Evolutionary conservation across 2,797 vertebrate genomes (phyloP), one percentile per base, ranked within the genome.

Genomic region (Protosalanx chinensis): DNA sequence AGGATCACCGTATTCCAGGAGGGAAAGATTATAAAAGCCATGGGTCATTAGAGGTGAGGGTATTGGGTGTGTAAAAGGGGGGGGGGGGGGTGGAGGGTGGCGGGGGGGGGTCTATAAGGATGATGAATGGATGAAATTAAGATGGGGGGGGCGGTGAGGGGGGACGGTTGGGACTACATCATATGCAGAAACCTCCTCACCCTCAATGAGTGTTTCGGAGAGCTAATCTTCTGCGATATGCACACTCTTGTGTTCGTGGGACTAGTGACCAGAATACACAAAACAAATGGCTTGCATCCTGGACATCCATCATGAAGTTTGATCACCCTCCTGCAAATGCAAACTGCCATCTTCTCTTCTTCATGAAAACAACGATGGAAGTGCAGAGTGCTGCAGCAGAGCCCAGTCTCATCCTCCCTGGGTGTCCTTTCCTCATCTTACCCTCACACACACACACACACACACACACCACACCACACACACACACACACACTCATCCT

Each of bases 71-170:
- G 0, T 2, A n/a, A 86, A 82, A 80, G 80, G 76, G 72, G 80
- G 86, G 85, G 78, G 77, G 68, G 81, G 73, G 78, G 76, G 74
- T 74, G 71, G 71, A 33, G 5, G 15, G 33, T 5, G 41, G 29
- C 13, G 60, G 29, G 16, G 61, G n/a, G 62, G 27, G 63, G 37
- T 49, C 59, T 5, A 23, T n/a, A 66, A 60, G 4, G 65, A 30
- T 8, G 20, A 20, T 68, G 62, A 58, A 74, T 64, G 70, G 75
- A 67, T 56, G 79, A 87, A 82, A 87, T 83, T 78, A 80, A 88
- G 86, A 86, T 86, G 84, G 90, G 88, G 84, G 83, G 83, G 16
- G 20, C n/a, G 27, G 58, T 13, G 18, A 1, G 12, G 16, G 2
- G 51, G 49, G 49, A 51, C 5, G 49, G 15, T 5, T 56, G 51